Evolutionary conservation across 2,797 vertebrate species (phyloP), one percentile per base, ranked within the genome.

Genomic region (Hypotaenidia okinawae): DNA sequence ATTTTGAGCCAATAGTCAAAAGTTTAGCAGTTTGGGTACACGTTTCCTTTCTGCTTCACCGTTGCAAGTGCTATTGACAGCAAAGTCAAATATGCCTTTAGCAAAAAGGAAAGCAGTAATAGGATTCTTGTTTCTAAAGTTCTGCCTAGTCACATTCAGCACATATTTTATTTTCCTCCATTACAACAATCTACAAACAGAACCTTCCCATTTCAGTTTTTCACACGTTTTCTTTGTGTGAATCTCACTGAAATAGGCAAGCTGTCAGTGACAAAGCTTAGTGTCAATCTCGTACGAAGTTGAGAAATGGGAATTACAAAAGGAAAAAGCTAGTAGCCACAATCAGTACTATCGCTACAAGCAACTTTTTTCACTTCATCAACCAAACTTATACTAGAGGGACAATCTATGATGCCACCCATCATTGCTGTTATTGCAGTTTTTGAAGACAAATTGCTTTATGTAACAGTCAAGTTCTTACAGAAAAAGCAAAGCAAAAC

Each of bases 201-300:
- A 79, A 84, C 61, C 52, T 91, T 94, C 86, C 94, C 70, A 84
- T 94, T 93, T 93, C 74, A 74, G 63, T 90, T 96, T 94, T 94
- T 95, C 93, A 82, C 89, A 73, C 37, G 0, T 93, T 93, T 88
- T 80, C 85, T 84, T 76, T 64, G 49, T 82, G 80, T 77, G 90
- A 94, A 82, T 91, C 89, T 95, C 94, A 87, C 59, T 82, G 91
- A 94, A 91, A 91, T 68, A 94, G 74, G 74, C 77, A 95, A 91
- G 67, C 74, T 94, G 77, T 82, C 93, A 95, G 85, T 68, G 77
- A 79, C 63, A 95, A 96, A 92, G 70, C 80, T 96, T 79, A 77
- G 52, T 82, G 85, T 68, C 85, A 93, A 52, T 90, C 70, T 90
- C 6, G 4, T 39, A 90, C 22, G 45, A 94, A 94, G 86, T 9